phyloP scores from a whole-genome alignment of 2,888 invertebrate genomes.

The Cabera pusaria region DNA sequence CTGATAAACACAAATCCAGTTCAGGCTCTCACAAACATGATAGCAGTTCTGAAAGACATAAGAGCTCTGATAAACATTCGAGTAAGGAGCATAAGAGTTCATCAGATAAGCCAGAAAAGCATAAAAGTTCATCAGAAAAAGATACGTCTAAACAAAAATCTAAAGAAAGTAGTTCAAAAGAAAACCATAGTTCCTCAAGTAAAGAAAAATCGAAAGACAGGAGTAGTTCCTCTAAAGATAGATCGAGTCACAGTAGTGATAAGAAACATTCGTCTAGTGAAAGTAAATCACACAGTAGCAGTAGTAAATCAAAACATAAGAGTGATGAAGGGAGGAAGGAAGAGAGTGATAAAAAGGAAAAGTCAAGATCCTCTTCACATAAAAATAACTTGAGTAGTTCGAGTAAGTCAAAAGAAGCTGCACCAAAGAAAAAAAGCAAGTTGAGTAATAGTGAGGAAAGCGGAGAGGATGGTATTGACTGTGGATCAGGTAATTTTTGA shows the following conservation, averaged over 20 bases:
- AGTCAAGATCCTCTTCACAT: slow-evolving; percentile 60
- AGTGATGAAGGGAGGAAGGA: slow-evolving; percentile 49
- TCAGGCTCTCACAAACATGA: slow-evolving; percentile 39
- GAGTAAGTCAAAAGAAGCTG: slow-evolving; percentile 60
- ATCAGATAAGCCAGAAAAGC: slow-evolving; percentile 39
- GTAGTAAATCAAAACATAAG: slow-evolving; percentile 46
- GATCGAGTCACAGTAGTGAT: slow-evolving; percentile 61
- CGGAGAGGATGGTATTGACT: slow-evolving; percentile 86
- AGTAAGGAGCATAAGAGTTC: slow-evolving; percentile 49
- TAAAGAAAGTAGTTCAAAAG: slow-evolving; percentile 61
- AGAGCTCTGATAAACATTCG: slow-evolving; percentile 36
- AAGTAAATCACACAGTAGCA: slow-evolving; percentile 52
- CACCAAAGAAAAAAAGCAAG: slow-evolving; percentile 71
- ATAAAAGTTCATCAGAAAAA: slow-evolving; percentile 51
- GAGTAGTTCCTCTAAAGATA: slow-evolving; percentile 66
- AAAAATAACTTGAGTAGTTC: slow-evolving; percentile 53
- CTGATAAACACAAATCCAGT: slow-evolving; percentile 40
- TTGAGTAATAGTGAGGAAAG: slow-evolving; percentile 55
- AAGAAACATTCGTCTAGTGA: slow-evolving; percentile 62
- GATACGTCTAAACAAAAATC: slow-evolving; percentile 53
- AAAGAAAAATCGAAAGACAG: slow-evolving; percentile 65
- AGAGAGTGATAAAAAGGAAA: slow-evolving; percentile 61
- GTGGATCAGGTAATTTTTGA: slow-evolving; percentile 81
- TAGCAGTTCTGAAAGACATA: slow-evolving; percentile 10
- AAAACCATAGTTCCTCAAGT: slow-evolving; percentile 63